Conservation (phyloP, 2,113 vertebrate genomes). For the Calonectris borealis region DNA sequence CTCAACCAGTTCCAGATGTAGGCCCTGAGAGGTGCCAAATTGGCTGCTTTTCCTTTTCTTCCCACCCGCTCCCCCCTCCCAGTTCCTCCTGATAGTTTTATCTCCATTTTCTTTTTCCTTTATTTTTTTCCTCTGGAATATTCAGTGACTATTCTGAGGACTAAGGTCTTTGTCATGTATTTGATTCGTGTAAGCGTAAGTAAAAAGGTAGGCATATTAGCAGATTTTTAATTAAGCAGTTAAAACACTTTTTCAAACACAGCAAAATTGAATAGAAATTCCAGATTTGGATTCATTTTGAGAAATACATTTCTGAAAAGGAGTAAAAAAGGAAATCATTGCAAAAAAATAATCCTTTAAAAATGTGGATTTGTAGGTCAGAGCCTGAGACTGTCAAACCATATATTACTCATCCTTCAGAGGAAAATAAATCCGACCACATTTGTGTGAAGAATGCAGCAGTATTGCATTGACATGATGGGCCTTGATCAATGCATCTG, state of each 20-base stretch:
- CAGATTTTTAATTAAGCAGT: neutral
- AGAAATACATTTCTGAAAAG: neutral
- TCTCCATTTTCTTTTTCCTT: neutral
- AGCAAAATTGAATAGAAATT: neutral
- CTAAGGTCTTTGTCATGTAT: neutral
- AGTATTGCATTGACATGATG: neutral
- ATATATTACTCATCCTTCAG: neutral
- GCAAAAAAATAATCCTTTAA: neutral
- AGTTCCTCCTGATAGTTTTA: neutral
- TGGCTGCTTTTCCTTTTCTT: neutral
- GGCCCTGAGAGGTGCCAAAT: neutral
- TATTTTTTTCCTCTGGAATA: neutral
- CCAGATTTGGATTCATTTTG: neutral
- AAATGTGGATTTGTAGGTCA: neutral
- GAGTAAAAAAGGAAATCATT: neutral
- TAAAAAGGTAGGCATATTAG: neutral
- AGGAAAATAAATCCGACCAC: neutral
- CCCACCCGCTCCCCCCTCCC: neutral
- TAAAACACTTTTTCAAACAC: neutral
- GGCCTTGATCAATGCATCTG: neutral
- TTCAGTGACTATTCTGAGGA: neutral
- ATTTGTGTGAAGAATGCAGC: neutral
- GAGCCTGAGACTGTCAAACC: neutral
- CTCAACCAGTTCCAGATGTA: conserved; percentile 6
- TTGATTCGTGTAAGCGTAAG: neutral